A percentile compares a stretch with the other conserved stretches of the same genome.
phyloP scores from a whole-genome alignment of 2,113 vertebrate species.

The Mola mola region DNA sequence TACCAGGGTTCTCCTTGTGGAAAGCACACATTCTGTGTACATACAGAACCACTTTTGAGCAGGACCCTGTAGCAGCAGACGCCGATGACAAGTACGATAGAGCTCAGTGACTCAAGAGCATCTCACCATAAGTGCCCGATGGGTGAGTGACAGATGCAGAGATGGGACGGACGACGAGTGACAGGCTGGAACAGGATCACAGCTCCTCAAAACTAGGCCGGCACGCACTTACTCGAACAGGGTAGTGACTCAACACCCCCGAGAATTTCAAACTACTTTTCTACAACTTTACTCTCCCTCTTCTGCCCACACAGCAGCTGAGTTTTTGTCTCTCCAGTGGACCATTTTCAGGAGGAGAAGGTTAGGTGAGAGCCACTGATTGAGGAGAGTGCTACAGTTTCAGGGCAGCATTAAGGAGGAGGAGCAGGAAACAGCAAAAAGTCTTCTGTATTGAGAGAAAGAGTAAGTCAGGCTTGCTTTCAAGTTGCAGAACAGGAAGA shows the following conservation, averaged over 20 bases:
- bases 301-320: too few species aligned
- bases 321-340: neutral
- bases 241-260: constrained; percentile 63
- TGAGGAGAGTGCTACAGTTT: neutral
- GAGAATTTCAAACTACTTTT: constrained; percentile 46
- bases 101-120: constrained; percentile 60
- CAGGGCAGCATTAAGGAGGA: constrained; percentile 18
- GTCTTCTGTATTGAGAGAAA: constrained; percentile 21
- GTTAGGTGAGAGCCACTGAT: neutral
- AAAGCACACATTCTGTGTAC: too few species aligned
- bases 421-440: constrained; percentile 44
- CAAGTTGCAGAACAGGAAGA: constrained; percentile 69
- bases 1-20: too few species aligned
- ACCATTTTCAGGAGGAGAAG: constrained; percentile 11
- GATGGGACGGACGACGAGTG: constrained; percentile 73
- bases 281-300: constrained; percentile 41
- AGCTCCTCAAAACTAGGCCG: constrained; percentile 51
- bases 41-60: neutral
- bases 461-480: constrained; percentile 39
- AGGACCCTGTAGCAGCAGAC: neutral
- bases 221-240: constrained; percentile 33
- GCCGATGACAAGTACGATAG: neutral
- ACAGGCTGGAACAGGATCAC: constrained; percentile 63
- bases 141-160: constrained; percentile 64
- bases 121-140: constrained; percentile 42